Percentiles rank a stretch among this genome's conserved stretches.
Conservation (phyloP, 2,888 invertebrate species). For the Drosophila histrio region DNA sequence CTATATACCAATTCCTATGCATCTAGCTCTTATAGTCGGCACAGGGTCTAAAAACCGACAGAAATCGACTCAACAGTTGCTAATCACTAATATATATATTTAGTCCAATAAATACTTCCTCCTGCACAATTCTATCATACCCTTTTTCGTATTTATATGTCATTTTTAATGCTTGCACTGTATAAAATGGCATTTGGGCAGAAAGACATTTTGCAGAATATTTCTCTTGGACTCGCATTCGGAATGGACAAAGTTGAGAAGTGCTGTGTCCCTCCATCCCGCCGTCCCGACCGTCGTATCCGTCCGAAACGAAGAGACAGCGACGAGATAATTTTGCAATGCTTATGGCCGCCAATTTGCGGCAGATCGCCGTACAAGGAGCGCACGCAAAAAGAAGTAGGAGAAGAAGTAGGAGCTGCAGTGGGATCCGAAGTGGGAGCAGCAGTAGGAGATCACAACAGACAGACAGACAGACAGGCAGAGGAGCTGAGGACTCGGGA, state of each 20-base stretch:
- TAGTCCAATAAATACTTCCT: no score
- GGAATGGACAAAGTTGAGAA: slow-evolving; percentile 9
- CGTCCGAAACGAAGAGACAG: slow-evolving; percentile 68
- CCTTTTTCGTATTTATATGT: background rate
- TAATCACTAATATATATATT: no score
- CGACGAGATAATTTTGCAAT: slow-evolving; percentile 79
- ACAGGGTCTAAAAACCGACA: no score
- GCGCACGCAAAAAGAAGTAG: slow-evolving; percentile 59
- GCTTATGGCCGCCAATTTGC: slow-evolving; percentile 78
- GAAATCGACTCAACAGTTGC: no score
- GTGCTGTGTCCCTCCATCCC: background rate
- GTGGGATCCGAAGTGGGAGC: slow-evolving; percentile 12
- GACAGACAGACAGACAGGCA: slow-evolving; percentile 19
- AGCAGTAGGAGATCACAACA: slow-evolving; percentile 21
- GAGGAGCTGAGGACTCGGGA: slow-evolving; percentile 11
- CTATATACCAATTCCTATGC: no score
- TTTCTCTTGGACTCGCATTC: slow-evolving; percentile 36
- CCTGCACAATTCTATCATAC: background rate
- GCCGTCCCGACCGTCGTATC: background rate
- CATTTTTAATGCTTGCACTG: background rate
- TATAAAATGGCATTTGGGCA: slow-evolving; percentile 6
- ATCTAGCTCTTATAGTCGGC: no score
- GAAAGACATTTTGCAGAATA: slow-evolving; percentile 66
- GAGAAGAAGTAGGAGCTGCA: slow-evolving; percentile 27
- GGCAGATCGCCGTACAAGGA: slow-evolving; percentile 73